phyloP scores from a whole-genome alignment of 2,888 invertebrate species.

The Vandiemenella viatica region DNA sequence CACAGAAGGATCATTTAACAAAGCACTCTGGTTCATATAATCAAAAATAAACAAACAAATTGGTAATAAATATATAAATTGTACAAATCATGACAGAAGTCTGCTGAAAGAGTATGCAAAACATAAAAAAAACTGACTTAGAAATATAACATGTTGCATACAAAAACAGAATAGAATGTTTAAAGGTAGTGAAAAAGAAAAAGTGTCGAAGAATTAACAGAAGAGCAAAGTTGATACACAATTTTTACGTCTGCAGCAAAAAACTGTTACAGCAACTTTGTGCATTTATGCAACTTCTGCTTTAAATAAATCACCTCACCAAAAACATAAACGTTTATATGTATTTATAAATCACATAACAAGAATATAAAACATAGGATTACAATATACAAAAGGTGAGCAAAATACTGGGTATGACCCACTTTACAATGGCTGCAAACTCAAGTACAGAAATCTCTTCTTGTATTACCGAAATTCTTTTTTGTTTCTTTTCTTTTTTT shows the following conservation, averaged over 20 bases:
- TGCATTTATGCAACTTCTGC: not conserved
- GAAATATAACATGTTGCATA: no score
- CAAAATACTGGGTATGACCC: slow-evolving; percentile 11
- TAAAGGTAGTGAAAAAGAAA: no score
- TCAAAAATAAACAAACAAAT: slow-evolving; percentile 5
- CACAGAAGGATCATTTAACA: slow-evolving; percentile 13
- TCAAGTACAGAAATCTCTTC: no score
- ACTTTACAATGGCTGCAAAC: slow-evolving; percentile 11
- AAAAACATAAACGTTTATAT: not conserved
- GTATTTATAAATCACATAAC: slow-evolving; percentile 6
- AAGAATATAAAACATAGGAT: slow-evolving; percentile 10
- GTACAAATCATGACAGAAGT: slow-evolving; percentile 1
- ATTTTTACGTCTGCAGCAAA: no score
- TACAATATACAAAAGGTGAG: slow-evolving; percentile 14
- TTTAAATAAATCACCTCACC: not conserved
- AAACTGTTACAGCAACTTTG: not conserved
- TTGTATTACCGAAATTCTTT: no score
- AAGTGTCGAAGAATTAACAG: no score
- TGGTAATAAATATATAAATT: slow-evolving; percentile 9
- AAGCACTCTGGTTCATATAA: slow-evolving; percentile 5
- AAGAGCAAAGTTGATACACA: no score
- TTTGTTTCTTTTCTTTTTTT: no score
- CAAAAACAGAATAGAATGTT: no score
- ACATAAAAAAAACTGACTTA: slow-evolving; percentile 9
- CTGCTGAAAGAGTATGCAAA: slow-evolving; percentile 3